Conservation (phyloP, 2,113 vertebrate genomes). For the Hyperopisus bebe region DNA sequence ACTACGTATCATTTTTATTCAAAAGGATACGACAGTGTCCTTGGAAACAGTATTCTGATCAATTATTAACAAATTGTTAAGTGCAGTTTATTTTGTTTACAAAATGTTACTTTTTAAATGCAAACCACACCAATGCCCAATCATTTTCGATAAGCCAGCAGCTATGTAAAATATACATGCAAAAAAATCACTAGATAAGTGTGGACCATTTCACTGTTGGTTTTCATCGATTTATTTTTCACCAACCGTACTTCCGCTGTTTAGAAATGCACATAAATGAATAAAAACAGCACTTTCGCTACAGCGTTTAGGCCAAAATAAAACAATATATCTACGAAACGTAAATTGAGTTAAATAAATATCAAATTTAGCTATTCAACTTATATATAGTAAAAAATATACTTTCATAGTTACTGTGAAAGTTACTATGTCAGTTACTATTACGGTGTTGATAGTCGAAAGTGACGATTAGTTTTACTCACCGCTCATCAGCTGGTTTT, state of each 20-base stretch:
- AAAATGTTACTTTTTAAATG: neutral
- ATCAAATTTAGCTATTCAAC: neutral
- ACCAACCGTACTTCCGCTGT: neutral
- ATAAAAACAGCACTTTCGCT: neutral
- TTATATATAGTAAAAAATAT: neutral
- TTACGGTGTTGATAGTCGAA: neutral
- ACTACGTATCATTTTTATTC: neutral
- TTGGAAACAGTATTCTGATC: neutral
- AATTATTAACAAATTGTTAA: neutral
- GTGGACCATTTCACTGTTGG: neutral
- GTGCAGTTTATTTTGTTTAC: neutral
- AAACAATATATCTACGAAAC: neutral
- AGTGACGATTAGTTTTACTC: neutral
- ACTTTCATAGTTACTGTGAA: neutral
- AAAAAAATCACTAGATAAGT: neutral
- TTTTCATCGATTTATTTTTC: neutral
- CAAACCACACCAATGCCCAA: neutral
- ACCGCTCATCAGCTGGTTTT: neutral
- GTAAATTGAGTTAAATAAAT: neutral
- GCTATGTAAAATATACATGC: neutral
- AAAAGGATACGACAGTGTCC: neutral
- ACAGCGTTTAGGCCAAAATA: neutral
- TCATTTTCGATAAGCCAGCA: neutral
- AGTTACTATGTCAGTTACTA: no score
- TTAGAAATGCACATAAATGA: neutral